A percentile compares a stretch with the other conserved stretches of the same genome.
These are phyloP conservation scores for Pelobates cultripes DNA, from an alignment of 2,797 vertebrate genomes.

Conservation along the genomic window DNA sequence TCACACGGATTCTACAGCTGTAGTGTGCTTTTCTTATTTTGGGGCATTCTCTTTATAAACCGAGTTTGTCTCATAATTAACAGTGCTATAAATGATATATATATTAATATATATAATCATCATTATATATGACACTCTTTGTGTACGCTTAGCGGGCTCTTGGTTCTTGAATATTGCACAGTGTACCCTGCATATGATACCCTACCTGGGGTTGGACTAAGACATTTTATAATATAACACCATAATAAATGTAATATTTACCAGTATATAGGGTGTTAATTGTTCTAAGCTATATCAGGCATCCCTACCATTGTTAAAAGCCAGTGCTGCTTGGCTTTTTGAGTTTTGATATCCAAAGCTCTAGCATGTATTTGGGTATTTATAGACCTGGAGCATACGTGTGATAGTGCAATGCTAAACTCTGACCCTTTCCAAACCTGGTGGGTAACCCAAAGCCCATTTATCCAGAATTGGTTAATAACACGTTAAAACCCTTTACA, in stretches of 20 bases:
- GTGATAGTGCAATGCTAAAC: not conserved
- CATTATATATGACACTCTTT: not conserved
- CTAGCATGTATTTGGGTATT: not conserved
- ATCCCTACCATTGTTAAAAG: not conserved
- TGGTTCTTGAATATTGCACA: too few relatives aligned
- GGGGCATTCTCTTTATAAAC: too few relatives aligned
- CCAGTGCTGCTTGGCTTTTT: not conserved
- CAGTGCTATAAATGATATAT: not conserved
- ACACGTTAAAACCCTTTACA: not conserved
- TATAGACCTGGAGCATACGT: not conserved
- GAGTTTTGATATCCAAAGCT: not conserved
- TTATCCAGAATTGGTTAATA: not conserved
- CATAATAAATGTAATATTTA: not conserved
- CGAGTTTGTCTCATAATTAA: not conserved
- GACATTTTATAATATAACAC: not conserved
- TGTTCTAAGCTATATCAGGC: too few relatives aligned
- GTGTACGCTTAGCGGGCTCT: not conserved
- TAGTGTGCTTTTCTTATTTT: not conserved
- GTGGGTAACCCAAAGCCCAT: not conserved
- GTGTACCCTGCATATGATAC: not conserved
- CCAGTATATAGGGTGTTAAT: not conserved
- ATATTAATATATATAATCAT: not conserved
- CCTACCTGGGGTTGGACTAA: too few relatives aligned
- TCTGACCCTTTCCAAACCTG: not conserved
- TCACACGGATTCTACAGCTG: not conserved